Evolutionary conservation across 2,113 vertebrate species (phyloP).

Genomic region (Pontoporia blainvillei): DNA sequence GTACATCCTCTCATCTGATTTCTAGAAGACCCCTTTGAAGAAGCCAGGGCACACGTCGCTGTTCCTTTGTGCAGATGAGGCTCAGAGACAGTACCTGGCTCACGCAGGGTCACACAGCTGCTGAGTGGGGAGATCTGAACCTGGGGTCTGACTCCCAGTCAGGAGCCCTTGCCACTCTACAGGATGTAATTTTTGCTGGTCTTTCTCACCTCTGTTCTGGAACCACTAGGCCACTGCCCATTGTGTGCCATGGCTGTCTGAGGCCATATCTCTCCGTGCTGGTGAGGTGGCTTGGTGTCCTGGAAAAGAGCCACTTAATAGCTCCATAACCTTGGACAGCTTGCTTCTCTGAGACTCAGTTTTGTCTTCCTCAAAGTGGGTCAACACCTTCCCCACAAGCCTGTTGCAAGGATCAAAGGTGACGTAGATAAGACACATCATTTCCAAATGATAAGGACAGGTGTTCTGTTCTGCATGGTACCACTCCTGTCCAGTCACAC

Average conservation of each 20-base stretch:
- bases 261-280: neutral
- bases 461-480: neutral
- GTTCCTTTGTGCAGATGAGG: neutral
- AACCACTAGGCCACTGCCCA: neutral
- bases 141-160: neutral
- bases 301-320: neutral
- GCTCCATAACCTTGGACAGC: neutral
- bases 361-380: neutral
- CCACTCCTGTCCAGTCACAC: neutral
- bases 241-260: neutral
- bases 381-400: neutral
- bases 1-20: neutral
- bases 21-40: neutral
- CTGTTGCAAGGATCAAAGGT: neutral
- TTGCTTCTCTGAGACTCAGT: neutral
- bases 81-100: neutral
- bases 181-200: neutral
- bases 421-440: neutral
- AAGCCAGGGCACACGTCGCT: neutral
- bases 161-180: neutral
- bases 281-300: neutral
- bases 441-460: neutral
- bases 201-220: neutral
- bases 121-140: neutral
- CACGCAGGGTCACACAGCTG: neutral